Conservation (phyloP, 2,113 vertebrate species). For the Trematocara stigmaticum region DNA sequence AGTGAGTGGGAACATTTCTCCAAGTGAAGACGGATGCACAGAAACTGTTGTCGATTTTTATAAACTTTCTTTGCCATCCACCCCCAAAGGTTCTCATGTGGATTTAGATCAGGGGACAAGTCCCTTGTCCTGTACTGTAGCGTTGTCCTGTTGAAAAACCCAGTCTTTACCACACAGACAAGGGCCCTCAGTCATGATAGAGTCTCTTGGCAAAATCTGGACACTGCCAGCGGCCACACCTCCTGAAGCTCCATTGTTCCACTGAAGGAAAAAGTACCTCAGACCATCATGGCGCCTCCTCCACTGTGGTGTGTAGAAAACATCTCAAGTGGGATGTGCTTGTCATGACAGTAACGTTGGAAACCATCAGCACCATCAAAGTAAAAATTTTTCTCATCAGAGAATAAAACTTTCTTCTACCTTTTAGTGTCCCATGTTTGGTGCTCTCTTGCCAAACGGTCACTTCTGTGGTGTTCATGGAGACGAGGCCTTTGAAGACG, state of each 20-base stretch:
- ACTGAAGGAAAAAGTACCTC: background rate
- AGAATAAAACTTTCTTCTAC: background rate
- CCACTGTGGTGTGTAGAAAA: background rate
- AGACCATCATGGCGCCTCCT: background rate
- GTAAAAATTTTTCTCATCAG: fast-evolving
- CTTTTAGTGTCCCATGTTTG: background rate
- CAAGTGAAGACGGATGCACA: background rate
- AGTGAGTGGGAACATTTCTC: background rate
- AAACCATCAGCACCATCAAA: background rate
- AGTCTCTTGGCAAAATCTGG: background rate
- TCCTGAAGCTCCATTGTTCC: fast-evolving
- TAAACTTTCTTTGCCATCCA: background rate
- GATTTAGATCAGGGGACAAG: background rate
- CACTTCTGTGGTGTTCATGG: background rate
- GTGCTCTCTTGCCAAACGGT: background rate
- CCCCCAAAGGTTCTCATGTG: background rate
- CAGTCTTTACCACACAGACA: background rate
- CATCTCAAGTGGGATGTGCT: background rate
- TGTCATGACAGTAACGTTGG: fast-evolving
- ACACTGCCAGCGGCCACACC: fast-evolving
- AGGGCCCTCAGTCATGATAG: background rate
- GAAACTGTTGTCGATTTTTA: background rate
- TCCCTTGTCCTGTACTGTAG: fast-evolving
- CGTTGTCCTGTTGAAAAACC: background rate
- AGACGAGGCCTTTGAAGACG: background rate